Conservation (phyloP, 2,113 vertebrate genomes). For the Psophia crepitans region DNA sequence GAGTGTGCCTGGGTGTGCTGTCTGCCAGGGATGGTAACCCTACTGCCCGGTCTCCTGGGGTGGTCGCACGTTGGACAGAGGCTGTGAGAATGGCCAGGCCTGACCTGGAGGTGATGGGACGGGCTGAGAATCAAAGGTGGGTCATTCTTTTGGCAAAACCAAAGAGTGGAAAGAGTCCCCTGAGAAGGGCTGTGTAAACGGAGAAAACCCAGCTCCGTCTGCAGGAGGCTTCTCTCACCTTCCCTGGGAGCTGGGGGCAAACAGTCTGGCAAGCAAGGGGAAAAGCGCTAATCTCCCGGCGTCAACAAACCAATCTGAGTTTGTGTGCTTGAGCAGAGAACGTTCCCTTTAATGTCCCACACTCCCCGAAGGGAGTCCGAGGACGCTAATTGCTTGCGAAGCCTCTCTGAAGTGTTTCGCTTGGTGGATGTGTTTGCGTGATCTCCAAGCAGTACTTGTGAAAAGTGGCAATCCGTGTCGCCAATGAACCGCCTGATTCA, state of each 20-base stretch:
- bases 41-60: not conserved
- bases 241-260: not conserved
- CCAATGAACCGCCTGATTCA: not conserved
- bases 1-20: not conserved
- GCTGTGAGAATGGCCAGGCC: not conserved
- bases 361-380: not conserved
- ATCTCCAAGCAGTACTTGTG: not conserved
- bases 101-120: not conserved
- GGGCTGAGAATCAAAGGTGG: not conserved
- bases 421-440: not conserved
- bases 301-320: not conserved
- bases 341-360: not conserved
- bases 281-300: not conserved
- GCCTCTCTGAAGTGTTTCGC: constrained; percentile 10
- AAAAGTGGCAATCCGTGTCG: not conserved
- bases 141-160: not conserved
- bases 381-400: constrained; percentile 4
- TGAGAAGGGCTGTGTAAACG: not conserved
- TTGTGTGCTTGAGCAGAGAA: not conserved
- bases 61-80: fast-evolving
- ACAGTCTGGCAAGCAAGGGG: not conserved
- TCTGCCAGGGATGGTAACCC: not conserved
- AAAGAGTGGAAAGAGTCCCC: not conserved
- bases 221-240: not conserved
- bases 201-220: not conserved